A percentile compares a stretch with the other conserved stretches of the same genome.
Conservation (phyloP, 2,797 vertebrate genomes). For the Sciurus carolinensis region DNA sequence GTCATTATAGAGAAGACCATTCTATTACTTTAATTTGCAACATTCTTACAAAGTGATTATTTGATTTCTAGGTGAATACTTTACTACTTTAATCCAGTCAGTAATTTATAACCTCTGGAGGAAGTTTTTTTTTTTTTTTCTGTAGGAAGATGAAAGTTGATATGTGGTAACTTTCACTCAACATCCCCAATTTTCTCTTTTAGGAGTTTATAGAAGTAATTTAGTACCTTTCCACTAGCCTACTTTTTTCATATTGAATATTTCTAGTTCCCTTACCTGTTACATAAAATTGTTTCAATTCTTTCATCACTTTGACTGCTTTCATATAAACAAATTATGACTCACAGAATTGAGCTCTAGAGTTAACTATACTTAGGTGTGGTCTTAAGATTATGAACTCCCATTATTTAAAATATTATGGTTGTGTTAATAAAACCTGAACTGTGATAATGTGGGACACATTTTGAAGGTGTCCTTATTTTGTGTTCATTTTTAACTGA, state of each 20-base stretch:
- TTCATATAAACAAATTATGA: slow-evolving; percentile 31
- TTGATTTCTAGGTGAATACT: slow-evolving; percentile 20
- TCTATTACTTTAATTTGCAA: neutral
- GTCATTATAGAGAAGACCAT: neutral
- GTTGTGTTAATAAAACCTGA: slow-evolving; percentile 13
- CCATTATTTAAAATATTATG: slow-evolving; percentile 3
- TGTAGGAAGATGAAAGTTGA: neutral
- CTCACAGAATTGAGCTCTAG: neutral
- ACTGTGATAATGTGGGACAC: neutral
- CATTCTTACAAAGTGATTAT: slow-evolving; percentile 7
- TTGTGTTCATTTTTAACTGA: slow-evolving; percentile 53
- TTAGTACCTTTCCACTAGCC: neutral
- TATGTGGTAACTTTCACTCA: neutral
- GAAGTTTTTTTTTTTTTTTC: neutral
- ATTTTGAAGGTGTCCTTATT: slow-evolving; percentile 17
- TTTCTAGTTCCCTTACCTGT: neutral
- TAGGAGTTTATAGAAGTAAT: neutral
- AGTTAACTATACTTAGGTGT: neutral
- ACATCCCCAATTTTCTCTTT: neutral
- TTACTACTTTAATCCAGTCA: neutral
- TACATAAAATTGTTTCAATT: neutral
- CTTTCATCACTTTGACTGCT: slow-evolving; percentile 16
- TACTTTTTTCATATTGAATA: neutral
- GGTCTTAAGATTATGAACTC: neutral
- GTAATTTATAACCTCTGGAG: neutral